Evolutionary conservation across 2,888 invertebrate genomes (phyloP).

Genomic region (Mayetiola destructor): DNA sequence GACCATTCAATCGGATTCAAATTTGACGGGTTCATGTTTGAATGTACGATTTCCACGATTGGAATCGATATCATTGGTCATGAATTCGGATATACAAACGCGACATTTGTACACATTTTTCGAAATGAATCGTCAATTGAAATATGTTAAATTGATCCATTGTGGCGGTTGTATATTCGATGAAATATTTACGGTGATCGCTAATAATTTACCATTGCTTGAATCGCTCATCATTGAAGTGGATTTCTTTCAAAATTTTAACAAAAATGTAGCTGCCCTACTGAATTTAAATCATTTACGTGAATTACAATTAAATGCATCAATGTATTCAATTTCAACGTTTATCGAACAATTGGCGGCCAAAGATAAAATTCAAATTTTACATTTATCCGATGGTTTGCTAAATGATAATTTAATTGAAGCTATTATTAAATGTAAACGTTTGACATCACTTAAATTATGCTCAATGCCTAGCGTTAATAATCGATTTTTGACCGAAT

Average conservation of each 20-base stretch:
- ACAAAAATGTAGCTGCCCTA: neutral
- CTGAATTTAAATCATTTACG: neutral
- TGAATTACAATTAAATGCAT: neutral
- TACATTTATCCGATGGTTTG: neutral
- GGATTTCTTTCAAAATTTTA: neutral
- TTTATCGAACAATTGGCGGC: neutral
- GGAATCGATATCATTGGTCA: neutral
- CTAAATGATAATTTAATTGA: neutral
- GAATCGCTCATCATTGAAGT: constrained; percentile 1
- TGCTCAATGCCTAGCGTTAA: neutral
- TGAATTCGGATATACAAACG: constrained; percentile 2
- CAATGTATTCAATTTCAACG: neutral
- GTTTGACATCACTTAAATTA: neutral
- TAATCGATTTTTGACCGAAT: constrained; percentile 1
- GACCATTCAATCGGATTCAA: constrained; percentile 3
- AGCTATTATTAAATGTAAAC: neutral
- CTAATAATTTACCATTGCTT: neutral
- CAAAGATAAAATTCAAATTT: neutral
- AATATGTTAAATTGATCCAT: neutral
- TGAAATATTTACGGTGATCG: neutral
- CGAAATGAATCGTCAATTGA: neutral
- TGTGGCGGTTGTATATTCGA: constrained; percentile 7
- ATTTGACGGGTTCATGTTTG: neutral
- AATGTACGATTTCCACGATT: neutral
- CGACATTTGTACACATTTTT: constrained; percentile 1